phyloP scores from a whole-genome alignment of 2,888 invertebrate species.

The Andrena fulva region DNA sequence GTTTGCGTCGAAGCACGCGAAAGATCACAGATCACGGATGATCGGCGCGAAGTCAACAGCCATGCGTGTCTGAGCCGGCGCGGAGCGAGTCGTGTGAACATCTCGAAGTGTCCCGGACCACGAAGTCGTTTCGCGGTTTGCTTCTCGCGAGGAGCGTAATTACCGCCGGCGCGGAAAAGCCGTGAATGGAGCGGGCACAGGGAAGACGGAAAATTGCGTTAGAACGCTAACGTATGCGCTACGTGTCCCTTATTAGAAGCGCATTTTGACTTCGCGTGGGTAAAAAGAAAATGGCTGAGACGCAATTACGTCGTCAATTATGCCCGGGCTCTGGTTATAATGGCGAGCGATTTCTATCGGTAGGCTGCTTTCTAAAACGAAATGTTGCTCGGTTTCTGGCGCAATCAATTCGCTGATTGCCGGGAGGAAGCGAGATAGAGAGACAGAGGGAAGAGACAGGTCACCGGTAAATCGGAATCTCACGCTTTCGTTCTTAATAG shows the following conservation, averaged over 20 bases:
- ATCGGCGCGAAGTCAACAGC: background rate
- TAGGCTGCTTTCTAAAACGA: conserved; percentile 62
- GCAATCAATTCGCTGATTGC: conserved; percentile 63
- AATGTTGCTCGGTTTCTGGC: conserved; percentile 53
- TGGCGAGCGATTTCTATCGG: conserved; percentile 64
- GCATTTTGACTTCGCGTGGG: conserved; percentile 63
- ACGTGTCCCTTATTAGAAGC: conserved; percentile 58
- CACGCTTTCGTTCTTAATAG: conserved; percentile 66
- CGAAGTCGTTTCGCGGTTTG: conserved; percentile 22
- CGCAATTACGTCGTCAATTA: conserved; percentile 69
- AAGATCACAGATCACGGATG: background rate
- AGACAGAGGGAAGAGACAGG: conserved; percentile 8
- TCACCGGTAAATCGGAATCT: conserved; percentile 56
- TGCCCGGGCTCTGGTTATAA: conserved; percentile 47
- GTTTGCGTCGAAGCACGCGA: background rate
- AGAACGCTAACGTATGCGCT: conserved; percentile 34
- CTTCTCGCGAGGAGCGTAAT: conserved; percentile 58
- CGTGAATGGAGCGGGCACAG: conserved; percentile 34
- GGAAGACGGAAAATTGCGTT: conserved; percentile 43
- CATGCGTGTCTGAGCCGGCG: background rate
- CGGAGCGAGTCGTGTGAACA: conserved; percentile 54
- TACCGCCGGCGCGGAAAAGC: conserved; percentile 57
- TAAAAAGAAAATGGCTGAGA: conserved; percentile 46
- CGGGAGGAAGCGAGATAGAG: conserved; percentile 25
- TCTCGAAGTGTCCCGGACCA: background rate